Conservation (phyloP, 2,888 invertebrate species). For the Melinaea marsaeus region DNA sequence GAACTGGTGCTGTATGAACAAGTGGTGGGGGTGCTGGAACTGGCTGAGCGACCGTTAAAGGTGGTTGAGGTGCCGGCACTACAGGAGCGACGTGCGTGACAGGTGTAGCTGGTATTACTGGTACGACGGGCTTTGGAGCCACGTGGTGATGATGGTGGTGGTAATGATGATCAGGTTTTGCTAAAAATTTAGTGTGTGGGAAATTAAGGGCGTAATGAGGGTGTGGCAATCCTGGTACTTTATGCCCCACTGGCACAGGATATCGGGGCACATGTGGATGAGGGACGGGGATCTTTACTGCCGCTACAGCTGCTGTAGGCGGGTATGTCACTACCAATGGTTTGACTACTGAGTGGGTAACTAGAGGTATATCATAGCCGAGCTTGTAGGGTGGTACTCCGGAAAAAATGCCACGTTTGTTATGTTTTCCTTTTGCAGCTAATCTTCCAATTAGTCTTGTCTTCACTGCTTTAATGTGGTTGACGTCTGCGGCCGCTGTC, state of each 20-base stretch:
- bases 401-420: constrained; percentile 64
- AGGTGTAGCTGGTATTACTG: constrained; percentile 39
- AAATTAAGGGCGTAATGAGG: constrained; percentile 61
- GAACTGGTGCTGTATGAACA: constrained; percentile 40
- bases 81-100: constrained; percentile 42
- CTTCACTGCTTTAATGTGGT: constrained; percentile 55
- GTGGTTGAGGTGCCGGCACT: constrained; percentile 48
- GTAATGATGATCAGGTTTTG: constrained; percentile 60
- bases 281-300: constrained; percentile 65
- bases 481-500: constrained; percentile 49
- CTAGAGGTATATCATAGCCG: constrained; percentile 68
- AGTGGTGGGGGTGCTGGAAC: constrained; percentile 50
- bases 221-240: constrained; percentile 55
- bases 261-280: constrained; percentile 52
- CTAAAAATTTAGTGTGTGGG: constrained; percentile 55
- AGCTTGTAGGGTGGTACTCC: constrained; percentile 68
- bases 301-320: constrained; percentile 63
- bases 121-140: constrained; percentile 55
- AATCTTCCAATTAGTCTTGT: constrained; percentile 52
- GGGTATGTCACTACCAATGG: constrained; percentile 71
- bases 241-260: constrained; percentile 60
- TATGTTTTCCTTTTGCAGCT: constrained; percentile 50
- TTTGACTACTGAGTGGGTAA: constrained; percentile 69
- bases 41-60: constrained; percentile 48
- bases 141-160: constrained; percentile 71